phyloP scores from a whole-genome alignment of 2,113 vertebrate genomes.

The Eublepharis macularius region DNA sequence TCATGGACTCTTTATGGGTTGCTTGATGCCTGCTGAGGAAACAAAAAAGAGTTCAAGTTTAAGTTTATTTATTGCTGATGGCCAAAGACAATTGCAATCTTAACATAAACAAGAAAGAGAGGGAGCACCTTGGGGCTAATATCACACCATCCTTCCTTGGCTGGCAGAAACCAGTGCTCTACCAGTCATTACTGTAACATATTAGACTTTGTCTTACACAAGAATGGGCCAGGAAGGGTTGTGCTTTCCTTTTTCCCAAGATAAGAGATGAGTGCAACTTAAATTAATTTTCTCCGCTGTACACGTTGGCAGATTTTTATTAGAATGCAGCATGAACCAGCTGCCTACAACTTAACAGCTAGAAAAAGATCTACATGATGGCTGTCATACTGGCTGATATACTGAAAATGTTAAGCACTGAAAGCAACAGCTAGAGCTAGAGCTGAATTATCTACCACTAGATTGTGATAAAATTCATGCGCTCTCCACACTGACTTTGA shows the following conservation, averaged over 20 bases:
- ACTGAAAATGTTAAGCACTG: background rate
- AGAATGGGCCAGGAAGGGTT: background rate
- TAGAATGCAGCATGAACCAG: background rate
- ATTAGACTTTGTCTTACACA: background rate
- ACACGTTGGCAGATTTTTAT: background rate
- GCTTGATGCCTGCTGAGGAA: background rate
- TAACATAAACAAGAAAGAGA: background rate
- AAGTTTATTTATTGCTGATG: no score
- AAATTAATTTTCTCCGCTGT: background rate
- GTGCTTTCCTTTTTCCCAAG: background rate
- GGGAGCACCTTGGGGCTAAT: background rate
- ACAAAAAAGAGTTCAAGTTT: background rate
- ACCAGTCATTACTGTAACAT: background rate
- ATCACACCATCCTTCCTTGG: background rate
- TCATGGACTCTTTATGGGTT: background rate
- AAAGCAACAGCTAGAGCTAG: constrained; percentile 1
- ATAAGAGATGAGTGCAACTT: background rate
- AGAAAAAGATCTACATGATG: constrained; percentile 7
- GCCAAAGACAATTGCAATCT: no score
- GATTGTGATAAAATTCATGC: background rate
- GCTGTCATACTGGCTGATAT: constrained; percentile 5
- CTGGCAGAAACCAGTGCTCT: background rate
- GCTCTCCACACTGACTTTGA: background rate
- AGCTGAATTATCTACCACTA: background rate
- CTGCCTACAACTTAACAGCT: constrained; percentile 12